These are phyloP conservation scores for Drosophila mojavensis DNA, from an alignment of 1,140 invertebrate species.

Conservation along the genomic window DNA sequence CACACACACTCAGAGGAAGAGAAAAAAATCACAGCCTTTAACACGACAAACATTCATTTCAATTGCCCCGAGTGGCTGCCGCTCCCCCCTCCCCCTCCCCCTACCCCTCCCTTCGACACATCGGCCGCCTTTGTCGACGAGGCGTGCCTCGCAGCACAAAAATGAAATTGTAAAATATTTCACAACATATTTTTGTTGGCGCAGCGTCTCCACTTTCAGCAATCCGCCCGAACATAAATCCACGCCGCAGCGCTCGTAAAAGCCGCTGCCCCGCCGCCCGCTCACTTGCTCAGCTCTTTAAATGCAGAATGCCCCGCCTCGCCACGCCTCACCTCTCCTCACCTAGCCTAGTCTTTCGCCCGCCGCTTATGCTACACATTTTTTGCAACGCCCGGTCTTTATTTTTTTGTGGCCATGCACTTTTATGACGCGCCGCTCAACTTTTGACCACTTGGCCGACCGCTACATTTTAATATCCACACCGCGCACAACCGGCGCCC, in stretches of 20 bases:
- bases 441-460: conserved; percentile 77
- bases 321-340: neutral
- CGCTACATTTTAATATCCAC: conserved; percentile 81
- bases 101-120: neutral
- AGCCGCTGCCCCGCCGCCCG: conserved; percentile 17
- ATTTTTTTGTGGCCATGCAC: conserved; percentile 11
- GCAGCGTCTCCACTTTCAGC: conserved; percentile 67
- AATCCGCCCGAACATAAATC: conserved; percentile 79
- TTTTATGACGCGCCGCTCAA: conserved; percentile 74
- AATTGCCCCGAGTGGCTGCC: conserved; percentile 63
- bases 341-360: neutral
- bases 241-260: conserved; percentile 48
- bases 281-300: neutral
- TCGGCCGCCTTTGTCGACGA: conserved; percentile 11
- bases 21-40: conserved; percentile 67
- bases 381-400: conserved; percentile 21
- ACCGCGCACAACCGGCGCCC: conserved; percentile 27
- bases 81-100: neutral
- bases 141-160: conserved; percentile 43
- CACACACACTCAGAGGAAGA: conserved; percentile 1
- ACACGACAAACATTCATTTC: conserved; percentile 78
- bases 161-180: conserved; percentile 75
- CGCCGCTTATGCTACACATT: conserved; percentile 27
- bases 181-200: conserved; percentile 73
- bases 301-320: neutral